Percentiles rank a stretch among this genome's conserved stretches.
These are phyloP conservation scores for Temnothorax nylanderi DNA, from an alignment of 1,140 invertebrate genomes.

Conservation along the genomic window DNA sequence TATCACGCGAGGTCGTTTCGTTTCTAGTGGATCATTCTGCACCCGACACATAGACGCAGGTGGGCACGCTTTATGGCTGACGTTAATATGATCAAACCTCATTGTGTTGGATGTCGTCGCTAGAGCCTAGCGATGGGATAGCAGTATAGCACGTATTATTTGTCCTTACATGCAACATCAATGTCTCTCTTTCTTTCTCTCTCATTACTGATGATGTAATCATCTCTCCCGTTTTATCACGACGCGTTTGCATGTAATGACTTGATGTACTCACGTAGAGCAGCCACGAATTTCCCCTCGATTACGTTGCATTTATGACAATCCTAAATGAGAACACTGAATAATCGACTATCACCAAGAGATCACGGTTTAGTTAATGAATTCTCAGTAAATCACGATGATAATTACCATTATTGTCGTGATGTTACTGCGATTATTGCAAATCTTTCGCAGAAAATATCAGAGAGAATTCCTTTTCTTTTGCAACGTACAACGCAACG, in stretches of 20 bases:
- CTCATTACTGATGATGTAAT: neutral
- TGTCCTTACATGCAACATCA: neutral
- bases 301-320: conserved; percentile 14
- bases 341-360: neutral
- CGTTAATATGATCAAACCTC: conserved; percentile 78
- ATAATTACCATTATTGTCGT: neutral
- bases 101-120: conserved; percentile 61
- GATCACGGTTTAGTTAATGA: neutral
- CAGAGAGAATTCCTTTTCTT: neutral
- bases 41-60: conserved; percentile 72
- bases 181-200: neutral
- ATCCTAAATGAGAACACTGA: neutral
- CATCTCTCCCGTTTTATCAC: neutral
- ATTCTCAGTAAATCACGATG: neutral
- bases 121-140: conserved; percentile 1
- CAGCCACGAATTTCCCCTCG: neutral
- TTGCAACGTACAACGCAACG: neutral
- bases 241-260: neutral
- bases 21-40: conserved; percentile 73
- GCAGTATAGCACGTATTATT: neutral
- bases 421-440: neutral
- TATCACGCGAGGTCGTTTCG: conserved; percentile 69
- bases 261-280: neutral
- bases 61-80: conserved; percentile 73
- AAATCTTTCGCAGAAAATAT: neutral